These are phyloP conservation scores for Coilia nasus DNA, from an alignment of 2,797 vertebrate species.

Conservation along the genomic window DNA sequence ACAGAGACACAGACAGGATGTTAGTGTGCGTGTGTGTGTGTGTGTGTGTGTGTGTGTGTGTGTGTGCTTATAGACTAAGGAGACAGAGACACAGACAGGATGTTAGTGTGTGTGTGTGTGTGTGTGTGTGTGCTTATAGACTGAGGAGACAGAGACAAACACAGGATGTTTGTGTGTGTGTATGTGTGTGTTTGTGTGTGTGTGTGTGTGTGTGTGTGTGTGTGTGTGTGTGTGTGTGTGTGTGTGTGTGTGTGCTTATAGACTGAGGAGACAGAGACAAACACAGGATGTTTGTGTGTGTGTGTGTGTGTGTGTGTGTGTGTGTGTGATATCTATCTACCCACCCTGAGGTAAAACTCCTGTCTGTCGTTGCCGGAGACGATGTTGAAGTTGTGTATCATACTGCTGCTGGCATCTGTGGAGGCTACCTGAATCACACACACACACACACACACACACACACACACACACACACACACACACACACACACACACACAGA, in stretches of 20 bases:
- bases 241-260: neutral
- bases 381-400: slow-evolving; percentile 94
- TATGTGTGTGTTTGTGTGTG: no score
- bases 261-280: no score
- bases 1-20: no score
- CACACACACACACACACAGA: slow-evolving; percentile 69
- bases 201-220: neutral
- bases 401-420: slow-evolving; percentile 89
- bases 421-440: slow-evolving; percentile 79
- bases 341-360: slow-evolving; percentile 84
- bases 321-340: slow-evolving; percentile 19
- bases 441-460: no score
- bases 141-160: no score
- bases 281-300: neutral
- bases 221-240: slow-evolving; percentile 11
- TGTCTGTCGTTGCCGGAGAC: slow-evolving; percentile 93
- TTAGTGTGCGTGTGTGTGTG: no score
- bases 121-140: no score
- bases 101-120: no score
- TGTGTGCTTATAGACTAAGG: neutral
- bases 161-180: no score
- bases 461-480: no score
- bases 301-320: neutral
- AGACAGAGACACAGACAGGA: no score
- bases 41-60: no score